phyloP scores from a whole-genome alignment of 2,888 invertebrate genomes.

The Halictus ligatus region DNA sequence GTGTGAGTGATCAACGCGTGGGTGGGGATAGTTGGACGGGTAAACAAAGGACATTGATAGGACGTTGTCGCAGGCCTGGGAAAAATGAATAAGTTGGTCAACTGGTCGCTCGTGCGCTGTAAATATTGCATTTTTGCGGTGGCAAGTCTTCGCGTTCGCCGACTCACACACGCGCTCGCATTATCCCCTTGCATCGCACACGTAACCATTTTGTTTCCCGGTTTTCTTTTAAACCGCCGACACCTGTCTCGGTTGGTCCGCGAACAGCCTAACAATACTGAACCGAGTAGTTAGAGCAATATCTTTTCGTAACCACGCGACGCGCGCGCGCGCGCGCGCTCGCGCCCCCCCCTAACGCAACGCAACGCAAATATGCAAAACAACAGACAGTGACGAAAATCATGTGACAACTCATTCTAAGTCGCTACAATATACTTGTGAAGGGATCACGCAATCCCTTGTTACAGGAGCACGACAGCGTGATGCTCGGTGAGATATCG shows the following conservation, averaged over 20 bases:
- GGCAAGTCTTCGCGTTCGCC: constrained; percentile 19
- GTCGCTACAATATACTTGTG: constrained; percentile 79
- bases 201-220: not conserved
- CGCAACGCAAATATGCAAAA: constrained; percentile 54
- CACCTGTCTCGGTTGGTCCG: not conserved
- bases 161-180: not conserved
- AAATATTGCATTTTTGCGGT: constrained; percentile 43
- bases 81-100: constrained; percentile 30
- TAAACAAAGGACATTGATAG: not conserved
- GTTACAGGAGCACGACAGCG: constrained; percentile 90
- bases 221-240: too few relatives aligned
- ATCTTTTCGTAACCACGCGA: constrained; percentile 13
- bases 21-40: not conserved
- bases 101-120: constrained; percentile 46
- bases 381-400: constrained; percentile 52
- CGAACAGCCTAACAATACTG: constrained; percentile 43
- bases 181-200: not conserved
- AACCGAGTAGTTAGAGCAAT: not conserved
- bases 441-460: constrained; percentile 83
- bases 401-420: constrained; percentile 63
- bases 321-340: constrained; percentile 15
- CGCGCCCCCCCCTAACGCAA: constrained; percentile 16
- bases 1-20: not conserved
- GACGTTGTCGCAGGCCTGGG: constrained; percentile 19
- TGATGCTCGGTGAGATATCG: constrained; percentile 93